phyloP scores from a whole-genome alignment of 2,888 invertebrate species.

The Rhagium mordax region DNA sequence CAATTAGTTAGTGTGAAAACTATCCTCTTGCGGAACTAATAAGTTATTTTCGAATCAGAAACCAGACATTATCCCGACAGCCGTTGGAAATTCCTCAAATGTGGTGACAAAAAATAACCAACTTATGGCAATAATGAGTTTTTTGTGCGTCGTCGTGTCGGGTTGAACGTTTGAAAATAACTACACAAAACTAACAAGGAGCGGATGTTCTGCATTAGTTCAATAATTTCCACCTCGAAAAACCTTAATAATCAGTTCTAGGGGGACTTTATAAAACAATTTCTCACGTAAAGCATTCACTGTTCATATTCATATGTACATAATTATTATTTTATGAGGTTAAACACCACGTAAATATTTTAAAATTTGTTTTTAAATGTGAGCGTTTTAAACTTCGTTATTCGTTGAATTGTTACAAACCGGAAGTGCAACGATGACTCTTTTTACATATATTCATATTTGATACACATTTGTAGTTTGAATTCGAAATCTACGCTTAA shows the following conservation, averaged over 20 bases:
- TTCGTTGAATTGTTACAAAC: not conserved
- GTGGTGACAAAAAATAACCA: constrained; percentile 18
- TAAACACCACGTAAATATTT: constrained; percentile 12
- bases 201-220: constrained; percentile 63
- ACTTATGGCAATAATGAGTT: constrained; percentile 24
- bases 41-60: constrained; percentile 14
- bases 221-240: constrained; percentile 62
- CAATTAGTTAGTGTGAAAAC: constrained; percentile 16
- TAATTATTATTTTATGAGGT: constrained; percentile 36
- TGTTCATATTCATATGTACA: constrained; percentile 16
- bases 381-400: constrained; percentile 9
- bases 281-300: constrained; percentile 48
- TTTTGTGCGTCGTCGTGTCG: constrained; percentile 11
- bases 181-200: constrained; percentile 55
- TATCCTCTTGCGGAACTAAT: constrained; percentile 22
- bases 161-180: constrained; percentile 44
- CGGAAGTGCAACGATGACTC: not conserved
- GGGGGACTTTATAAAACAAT: constrained; percentile 48
- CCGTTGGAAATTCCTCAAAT: constrained; percentile 14
- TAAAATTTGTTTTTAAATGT: constrained; percentile 12
- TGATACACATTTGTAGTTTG: not conserved
- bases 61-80: constrained; percentile 1
- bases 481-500: not conserved
- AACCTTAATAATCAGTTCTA: constrained; percentile 50
- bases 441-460: not conserved